Base-by-base conservation (phyloP, 2,888 invertebrate genomes). In the Ochropacha duplaris region DNA sequence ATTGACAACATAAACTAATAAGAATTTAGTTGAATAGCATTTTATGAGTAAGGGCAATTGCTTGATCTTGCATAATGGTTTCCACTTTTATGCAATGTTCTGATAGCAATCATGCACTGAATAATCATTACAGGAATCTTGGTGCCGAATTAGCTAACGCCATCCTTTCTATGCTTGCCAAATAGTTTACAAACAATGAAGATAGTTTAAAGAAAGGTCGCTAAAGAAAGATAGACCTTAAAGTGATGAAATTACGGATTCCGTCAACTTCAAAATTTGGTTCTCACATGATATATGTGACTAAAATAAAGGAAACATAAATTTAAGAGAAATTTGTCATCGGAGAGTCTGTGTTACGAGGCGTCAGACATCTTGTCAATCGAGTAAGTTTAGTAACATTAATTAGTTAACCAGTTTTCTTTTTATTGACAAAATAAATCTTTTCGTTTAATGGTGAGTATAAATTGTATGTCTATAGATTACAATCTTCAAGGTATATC, bases 361-460 rank as follows among this genome's bases (percentile, higher is more conserved):
- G 54, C 28, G 57, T 61, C 55, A 57, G 61, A 58, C 63, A 56
- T 60, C 65, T 55, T 57, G 49, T 60, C 55, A 36, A 49, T 55
- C 49, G 64, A 60, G 65, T 61, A 60, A 58, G 64, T 68, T 71
- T 65, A 61, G 61, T 58, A 4, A 36, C 54, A 71, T 26, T 49
- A 57, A 57, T 54, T 54, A 49, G 57, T 49, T 57, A 52, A 52
- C 19, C 52, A 31, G 52, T 28, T 31, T 28, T 9, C 5, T 11
- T 52, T 52, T 52, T 31, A 52, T 52, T 19, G 52, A 16, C 31
- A 31, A 4, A 12, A 52, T 52, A 52, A 52, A 52, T 52, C 31
- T 19, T 31, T 31, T 9, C 1, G 16, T 22, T 9, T 50, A 26
- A 24, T 28, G 24, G 31, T 19, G 14, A 12, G 22, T 34, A 16